phyloP scores from a whole-genome alignment of 2,888 invertebrate species.

The Andrena chrysosceles region DNA sequence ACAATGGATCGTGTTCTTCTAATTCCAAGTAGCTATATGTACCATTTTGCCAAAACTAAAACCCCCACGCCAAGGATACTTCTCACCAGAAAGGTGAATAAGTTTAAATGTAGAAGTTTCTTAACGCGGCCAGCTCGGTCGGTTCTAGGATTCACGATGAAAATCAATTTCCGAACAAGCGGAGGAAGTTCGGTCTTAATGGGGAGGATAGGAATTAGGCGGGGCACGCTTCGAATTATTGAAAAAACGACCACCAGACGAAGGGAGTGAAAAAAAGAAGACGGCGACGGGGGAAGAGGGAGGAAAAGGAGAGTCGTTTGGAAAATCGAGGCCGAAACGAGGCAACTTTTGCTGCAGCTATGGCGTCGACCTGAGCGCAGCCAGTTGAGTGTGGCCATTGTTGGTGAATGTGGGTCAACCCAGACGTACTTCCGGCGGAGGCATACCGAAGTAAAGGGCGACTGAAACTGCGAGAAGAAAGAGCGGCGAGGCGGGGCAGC shows the following conservation, averaged over 20 bases:
- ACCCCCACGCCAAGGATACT: slow-evolving; percentile 1
- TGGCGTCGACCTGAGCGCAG: slow-evolving; percentile 63
- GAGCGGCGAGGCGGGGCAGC: slow-evolving; percentile 27
- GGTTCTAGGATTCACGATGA: slow-evolving; percentile 46
- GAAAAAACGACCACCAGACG: slow-evolving; percentile 31
- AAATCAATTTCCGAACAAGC: slow-evolving; percentile 39
- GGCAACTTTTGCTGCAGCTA: slow-evolving; percentile 59
- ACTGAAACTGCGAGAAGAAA: slow-evolving; percentile 45
- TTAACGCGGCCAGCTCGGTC: slow-evolving; percentile 30
- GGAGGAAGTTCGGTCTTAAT: slow-evolving; percentile 25
- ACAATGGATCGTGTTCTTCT: background rate
- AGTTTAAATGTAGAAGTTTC: slow-evolving; percentile 52
- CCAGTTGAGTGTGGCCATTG: slow-evolving; percentile 77
- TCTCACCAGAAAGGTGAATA: slow-evolving; percentile 19
- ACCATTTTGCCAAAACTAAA: background rate
- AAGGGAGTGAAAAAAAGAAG: background rate
- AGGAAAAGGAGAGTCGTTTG: slow-evolving; percentile 37
- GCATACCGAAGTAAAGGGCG: slow-evolving; percentile 55
- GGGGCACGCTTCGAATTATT: slow-evolving; percentile 52
- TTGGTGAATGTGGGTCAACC: slow-evolving; percentile 77
- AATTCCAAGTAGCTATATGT: background rate
- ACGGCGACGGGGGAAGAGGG: background rate
- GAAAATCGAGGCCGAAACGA: slow-evolving; percentile 59
- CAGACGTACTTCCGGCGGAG: slow-evolving; percentile 74
- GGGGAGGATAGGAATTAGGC: slow-evolving; percentile 42